phyloP scores from a whole-genome alignment of 1,140 invertebrate genomes.

The Acromyrmex charruanus region DNA sequence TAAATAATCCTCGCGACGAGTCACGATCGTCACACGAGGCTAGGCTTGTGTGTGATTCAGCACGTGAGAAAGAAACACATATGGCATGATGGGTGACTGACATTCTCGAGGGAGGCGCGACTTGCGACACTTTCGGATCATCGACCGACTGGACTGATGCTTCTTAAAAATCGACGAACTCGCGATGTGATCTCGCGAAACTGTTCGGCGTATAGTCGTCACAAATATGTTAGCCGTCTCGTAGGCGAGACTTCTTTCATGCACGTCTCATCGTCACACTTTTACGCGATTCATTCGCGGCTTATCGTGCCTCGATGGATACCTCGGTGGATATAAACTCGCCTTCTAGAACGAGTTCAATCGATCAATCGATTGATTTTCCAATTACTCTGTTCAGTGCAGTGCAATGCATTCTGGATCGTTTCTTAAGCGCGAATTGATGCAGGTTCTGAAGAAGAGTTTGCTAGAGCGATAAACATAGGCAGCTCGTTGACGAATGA shows the following conservation, averaged over 20 bases:
- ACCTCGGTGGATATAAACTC: constrained; percentile 25
- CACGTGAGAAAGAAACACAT: constrained; percentile 53
- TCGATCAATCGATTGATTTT: constrained; percentile 55
- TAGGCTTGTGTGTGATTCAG: constrained; percentile 18
- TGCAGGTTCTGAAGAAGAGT: constrained; percentile 46
- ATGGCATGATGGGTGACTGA: constrained; percentile 44
- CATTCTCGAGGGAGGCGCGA: constrained; percentile 39
- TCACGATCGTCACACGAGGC: constrained; percentile 46
- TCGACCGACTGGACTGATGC: constrained; percentile 51
- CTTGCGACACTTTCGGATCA: constrained; percentile 62
- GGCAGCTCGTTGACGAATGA: constrained; percentile 59
- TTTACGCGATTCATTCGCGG: constrained; percentile 29
- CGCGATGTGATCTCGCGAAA: constrained; percentile 41
- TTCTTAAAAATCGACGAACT: constrained; percentile 38
- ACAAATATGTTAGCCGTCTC: constrained; percentile 39
- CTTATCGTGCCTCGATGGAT: constrained; percentile 54
- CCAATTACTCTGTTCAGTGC: neutral
- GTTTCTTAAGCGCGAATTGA: constrained; percentile 41
- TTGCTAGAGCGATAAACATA: constrained; percentile 40
- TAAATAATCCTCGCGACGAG: constrained; percentile 42
- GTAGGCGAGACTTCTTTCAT: constrained; percentile 59
- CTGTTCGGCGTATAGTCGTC: constrained; percentile 24
- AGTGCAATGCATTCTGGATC: constrained; percentile 5
- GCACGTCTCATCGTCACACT: constrained; percentile 41
- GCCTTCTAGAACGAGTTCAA: constrained; percentile 40